Evolutionary conservation across 2,113 vertebrate species (phyloP), one percentile per base, ranked within the genome.

Genomic region (Bufo gargarizans): DNA sequence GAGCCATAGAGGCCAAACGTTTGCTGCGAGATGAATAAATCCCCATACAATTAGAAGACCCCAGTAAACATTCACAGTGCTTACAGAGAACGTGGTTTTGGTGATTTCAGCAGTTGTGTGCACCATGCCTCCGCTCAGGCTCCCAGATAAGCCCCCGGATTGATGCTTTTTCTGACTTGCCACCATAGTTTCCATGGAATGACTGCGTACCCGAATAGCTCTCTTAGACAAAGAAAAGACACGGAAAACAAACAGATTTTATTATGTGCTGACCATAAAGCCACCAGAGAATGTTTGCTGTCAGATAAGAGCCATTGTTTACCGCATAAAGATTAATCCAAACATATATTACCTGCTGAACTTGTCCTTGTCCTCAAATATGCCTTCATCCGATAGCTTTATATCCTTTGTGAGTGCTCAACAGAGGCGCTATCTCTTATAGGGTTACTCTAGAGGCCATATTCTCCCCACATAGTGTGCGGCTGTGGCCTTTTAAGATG

Each of bases 121-220:
- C 0, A 93, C 92, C 55, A 98, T 95, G 90, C 92, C 96, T 80
- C 97, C 97, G 0, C 98, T 99, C 90, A 98, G 95, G 91, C 97
- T 99, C 86, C 96, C 97, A 0, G 98, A 96, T 77, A 99, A 94
- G 45, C 92, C 93, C 0, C 94, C 93, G 0, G 94, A 4, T 0
- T 97, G 97, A 45, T 97, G 96, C 90, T 94, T 95, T 93, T 92
- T 95, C 86, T 99, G 97, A 84, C 96, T 96, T 76, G 97, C 96
- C 67, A 96, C 97, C 97, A 99, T 96, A 0, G 97, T 97, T 93
- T 99, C 98, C 98, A 99, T 98, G 92, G 98, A 99, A 91, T 99
- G 96, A 88, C 98, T 99, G 81, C 97, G 96, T 50, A 98, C 97
- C 0, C 97, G 95, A 94, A 99, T 99, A 11, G 97, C 98, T 92